Evolutionary conservation across 2,888 invertebrate species (phyloP).

Genomic region (Lathronympha strigana): DNA sequence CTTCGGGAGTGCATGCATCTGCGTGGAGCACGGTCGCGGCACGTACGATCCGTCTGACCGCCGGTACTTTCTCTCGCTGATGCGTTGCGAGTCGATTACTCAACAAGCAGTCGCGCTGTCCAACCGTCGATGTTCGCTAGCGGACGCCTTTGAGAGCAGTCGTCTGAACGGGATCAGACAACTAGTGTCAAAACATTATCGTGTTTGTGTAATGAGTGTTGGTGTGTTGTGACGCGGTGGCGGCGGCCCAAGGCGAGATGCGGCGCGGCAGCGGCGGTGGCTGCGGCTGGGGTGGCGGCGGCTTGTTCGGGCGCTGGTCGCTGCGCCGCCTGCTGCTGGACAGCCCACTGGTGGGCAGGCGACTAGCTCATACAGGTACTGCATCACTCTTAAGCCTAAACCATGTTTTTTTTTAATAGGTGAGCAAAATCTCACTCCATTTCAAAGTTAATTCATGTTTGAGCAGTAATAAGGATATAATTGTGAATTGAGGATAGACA

Average conservation of each 20-base stretch:
- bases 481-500: no score
- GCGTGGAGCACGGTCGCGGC: constrained; percentile 54
- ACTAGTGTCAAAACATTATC: constrained; percentile 36
- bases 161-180: constrained; percentile 40
- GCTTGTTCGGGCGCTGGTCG: constrained; percentile 85
- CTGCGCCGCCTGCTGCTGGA: constrained; percentile 88
- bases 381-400: not conserved
- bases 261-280: constrained; percentile 73
- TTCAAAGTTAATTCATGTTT: no score
- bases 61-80: constrained; percentile 78
- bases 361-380: constrained; percentile 81
- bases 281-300: constrained; percentile 66
- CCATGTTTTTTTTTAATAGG: no score
- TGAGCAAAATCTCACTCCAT: no score
- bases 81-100: constrained; percentile 67
- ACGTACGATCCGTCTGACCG: constrained; percentile 61
- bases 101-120: constrained; percentile 71
- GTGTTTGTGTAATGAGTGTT: constrained; percentile 32
- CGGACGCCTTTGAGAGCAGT: constrained; percentile 64
- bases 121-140: constrained; percentile 61
- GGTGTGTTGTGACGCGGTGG: constrained; percentile 48
- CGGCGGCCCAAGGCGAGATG: constrained; percentile 51
- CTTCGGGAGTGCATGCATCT: constrained; percentile 71
- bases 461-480: no score
- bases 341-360: constrained; percentile 87